Evolutionary conservation across 2,888 invertebrate species (phyloP).

Genomic region (Polydrusus pterygomalis): DNA sequence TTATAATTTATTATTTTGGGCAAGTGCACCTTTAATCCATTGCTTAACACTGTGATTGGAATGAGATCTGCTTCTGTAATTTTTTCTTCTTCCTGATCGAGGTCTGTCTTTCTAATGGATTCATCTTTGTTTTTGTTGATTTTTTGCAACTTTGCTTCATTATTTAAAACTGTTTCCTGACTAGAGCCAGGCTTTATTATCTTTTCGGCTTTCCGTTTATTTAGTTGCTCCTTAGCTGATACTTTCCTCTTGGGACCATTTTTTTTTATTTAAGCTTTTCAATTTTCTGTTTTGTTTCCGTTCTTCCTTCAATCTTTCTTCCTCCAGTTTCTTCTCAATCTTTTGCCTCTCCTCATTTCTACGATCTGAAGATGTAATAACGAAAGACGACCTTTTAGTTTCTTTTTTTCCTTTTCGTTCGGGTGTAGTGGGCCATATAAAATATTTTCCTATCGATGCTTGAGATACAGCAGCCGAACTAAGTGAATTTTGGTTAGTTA

Average conservation of each 20-base stretch:
- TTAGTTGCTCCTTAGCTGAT: background rate
- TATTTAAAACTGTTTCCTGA: background rate
- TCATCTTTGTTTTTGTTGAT: background rate
- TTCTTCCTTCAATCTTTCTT: conserved; percentile 30
- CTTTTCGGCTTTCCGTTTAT: background rate
- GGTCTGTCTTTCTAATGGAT: background rate
- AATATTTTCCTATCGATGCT: background rate
- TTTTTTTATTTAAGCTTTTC: conserved; percentile 10
- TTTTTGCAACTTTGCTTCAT: background rate
- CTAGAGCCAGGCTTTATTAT: background rate
- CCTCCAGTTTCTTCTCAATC: conserved; percentile 27
- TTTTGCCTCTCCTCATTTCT: conserved; percentile 23
- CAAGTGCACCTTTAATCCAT: background rate
- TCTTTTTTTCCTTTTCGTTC: conserved; percentile 24
- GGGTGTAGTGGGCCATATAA: conserved; percentile 28
- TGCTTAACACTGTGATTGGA: background rate
- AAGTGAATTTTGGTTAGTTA: background rate
- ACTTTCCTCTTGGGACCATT: background rate
- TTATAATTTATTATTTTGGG: background rate
- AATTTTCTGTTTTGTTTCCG: conserved; percentile 14
- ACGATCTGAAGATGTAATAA: conserved; percentile 20
- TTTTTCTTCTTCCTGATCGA: background rate
- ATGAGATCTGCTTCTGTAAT: background rate
- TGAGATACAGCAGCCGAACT: conserved; percentile 11
- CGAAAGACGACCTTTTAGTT: conserved; percentile 23